phyloP scores from a whole-genome alignment of 2,113 vertebrate genomes.

The Gracilinanus agilis region DNA sequence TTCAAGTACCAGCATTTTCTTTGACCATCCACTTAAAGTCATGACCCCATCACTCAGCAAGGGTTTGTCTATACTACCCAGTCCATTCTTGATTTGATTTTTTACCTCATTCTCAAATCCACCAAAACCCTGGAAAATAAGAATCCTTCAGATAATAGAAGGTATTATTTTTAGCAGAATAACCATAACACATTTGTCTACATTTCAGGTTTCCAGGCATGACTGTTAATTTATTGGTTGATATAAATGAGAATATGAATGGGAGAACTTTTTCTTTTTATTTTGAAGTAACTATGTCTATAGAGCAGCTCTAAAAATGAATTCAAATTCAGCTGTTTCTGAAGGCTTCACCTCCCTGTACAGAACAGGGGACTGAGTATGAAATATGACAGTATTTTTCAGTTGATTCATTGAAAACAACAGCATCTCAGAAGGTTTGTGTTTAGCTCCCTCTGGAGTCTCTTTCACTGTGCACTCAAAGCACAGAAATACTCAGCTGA shows the following conservation, averaged over 20 bases:
- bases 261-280: not conserved
- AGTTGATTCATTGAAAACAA: not conserved
- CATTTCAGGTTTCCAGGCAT: not conserved
- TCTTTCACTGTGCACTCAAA: conserved; percentile 5
- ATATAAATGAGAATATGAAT: not conserved
- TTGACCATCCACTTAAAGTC: not conserved
- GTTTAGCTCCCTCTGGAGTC: not conserved
- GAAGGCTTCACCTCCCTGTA: not conserved
- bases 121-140: not conserved
- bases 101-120: not conserved
- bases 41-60: not conserved
- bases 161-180: not conserved
- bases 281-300: not conserved
- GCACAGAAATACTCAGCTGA: conserved; percentile 51
- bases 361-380: not conserved
- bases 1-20: not conserved
- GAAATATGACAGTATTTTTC: not conserved
- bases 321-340: not conserved
- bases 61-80: not conserved
- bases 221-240: not conserved
- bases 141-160: not conserved
- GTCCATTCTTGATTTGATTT: not conserved
- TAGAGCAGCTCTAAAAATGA: not conserved
- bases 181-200: not conserved
- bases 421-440: not conserved